Base-by-base conservation (phyloP, 2,113 vertebrate species). In the Mesocricetus auratus region DNA sequence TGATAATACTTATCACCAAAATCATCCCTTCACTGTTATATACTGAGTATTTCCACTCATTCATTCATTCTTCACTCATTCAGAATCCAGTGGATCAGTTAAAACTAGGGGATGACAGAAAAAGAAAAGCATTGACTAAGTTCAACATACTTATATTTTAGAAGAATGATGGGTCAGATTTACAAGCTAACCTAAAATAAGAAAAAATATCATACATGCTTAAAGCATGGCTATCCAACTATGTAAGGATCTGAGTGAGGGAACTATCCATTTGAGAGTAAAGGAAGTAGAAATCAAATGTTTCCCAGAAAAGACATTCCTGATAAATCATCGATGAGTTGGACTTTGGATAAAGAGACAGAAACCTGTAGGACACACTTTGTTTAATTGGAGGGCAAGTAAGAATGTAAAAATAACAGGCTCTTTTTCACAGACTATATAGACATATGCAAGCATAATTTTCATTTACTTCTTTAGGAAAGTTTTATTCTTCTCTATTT, bases 401-500 rank as follows among this genome's bases (percentile, higher is more conserved):
- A 74, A 69, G 7, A 56, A 68, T 62, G 42, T 73, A 78, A 2
- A 78, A 93, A 71, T 62, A 90, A 87, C 47, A 90, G 22, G 60
- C 4, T 94, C 21, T 42, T 33, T 78, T 47, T 71, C 78, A 95
- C 4, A 39, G 7, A 5, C 47, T 53, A 0, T 71, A 60, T 42
- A 78, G 42, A 26, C 13, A 94, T 60, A 81, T 89, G 71, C 2
- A 74, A 82, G n/a, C 60, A 68, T 89, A 91, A 89, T 91, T 89
- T 62, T 86, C 13, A 82, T 86, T 93, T 94, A 78, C 47, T 31
- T 86, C 0, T 64, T 91, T 16, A 89, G 42, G 26, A 7, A 91
- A 96, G 3, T 88, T 86, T 91, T 89, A 91, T 86, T 96, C 47
- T 89, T 47, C 71, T 91, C 39, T 74, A 62, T 39, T 62, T 93